These are phyloP conservation scores for Ectemnius lituratus DNA, from an alignment of 2,888 invertebrate species.

Conservation along the genomic window DNA sequence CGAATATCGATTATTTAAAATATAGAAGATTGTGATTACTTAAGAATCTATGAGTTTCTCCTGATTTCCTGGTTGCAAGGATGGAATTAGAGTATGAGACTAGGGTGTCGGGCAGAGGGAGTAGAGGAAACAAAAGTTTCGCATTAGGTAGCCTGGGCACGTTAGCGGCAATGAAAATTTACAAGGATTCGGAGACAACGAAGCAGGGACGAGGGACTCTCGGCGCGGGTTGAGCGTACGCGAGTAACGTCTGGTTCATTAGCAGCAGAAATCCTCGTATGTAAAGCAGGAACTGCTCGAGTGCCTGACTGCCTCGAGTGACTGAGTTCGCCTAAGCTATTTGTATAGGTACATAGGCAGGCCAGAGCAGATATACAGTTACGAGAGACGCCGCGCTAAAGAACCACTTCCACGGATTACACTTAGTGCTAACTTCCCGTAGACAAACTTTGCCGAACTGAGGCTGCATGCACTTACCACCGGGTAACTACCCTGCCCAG, in stretches of 20 bases:
- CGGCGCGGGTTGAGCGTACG: neutral
- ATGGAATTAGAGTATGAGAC: too few relatives aligned
- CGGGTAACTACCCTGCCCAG: neutral
- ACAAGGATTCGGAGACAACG: slow-evolving; percentile 2
- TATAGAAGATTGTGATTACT: too few relatives aligned
- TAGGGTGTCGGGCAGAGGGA: too few relatives aligned
- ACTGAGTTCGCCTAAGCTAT: slow-evolving; percentile 15
- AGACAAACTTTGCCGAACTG: slow-evolving; percentile 24
- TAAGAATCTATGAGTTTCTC: too few relatives aligned
- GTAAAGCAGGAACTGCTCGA: slow-evolving; percentile 14
- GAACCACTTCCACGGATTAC: slow-evolving; percentile 51
- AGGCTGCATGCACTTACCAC: slow-evolving; percentile 19
- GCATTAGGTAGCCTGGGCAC: neutral
- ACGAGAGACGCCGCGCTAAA: slow-evolving; percentile 34
- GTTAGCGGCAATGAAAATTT: slow-evolving; percentile 1
- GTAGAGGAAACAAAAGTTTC: neutral
- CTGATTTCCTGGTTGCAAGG: too few relatives aligned
- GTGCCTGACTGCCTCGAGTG: slow-evolving; percentile 9
- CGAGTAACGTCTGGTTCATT: slow-evolving; percentile 2
- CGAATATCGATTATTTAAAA: too few relatives aligned
- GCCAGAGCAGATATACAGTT: slow-evolving; percentile 13
- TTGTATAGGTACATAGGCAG: slow-evolving; percentile 19
- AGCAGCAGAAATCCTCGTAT: slow-evolving; percentile 10
- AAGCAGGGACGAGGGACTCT: neutral
- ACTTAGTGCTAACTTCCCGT: slow-evolving; percentile 39